These are phyloP conservation scores for Conchocele bisecta DNA, from an alignment of 2,888 invertebrate genomes.

Conservation along the genomic window DNA sequence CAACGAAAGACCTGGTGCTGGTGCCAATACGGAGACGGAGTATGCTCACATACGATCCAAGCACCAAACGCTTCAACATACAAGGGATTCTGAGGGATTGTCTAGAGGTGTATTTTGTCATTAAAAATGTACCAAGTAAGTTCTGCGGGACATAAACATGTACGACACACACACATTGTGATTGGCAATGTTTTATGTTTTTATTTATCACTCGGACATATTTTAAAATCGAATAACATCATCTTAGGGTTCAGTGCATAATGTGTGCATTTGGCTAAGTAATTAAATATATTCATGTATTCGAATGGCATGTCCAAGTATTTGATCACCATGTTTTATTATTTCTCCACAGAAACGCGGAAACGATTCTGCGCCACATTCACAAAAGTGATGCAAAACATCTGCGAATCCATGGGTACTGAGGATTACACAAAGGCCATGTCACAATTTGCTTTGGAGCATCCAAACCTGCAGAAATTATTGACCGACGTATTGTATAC, in stretches of 20 bases:
- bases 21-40: too few species aligned
- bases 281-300: too few species aligned
- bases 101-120: slow-evolving; percentile 24
- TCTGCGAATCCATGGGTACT: slow-evolving; percentile 35
- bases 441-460: slow-evolving; percentile 44
- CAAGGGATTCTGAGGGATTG: slow-evolving; percentile 52
- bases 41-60: slow-evolving; percentile 37
- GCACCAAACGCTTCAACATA: slow-evolving; percentile 37
- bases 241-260: too few species aligned
- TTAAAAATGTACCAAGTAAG: slow-evolving; percentile 41
- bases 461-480: slow-evolving; percentile 52
- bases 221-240: too few species aligned
- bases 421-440: slow-evolving; percentile 43
- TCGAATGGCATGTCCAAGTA: too few species aligned
- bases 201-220: too few species aligned
- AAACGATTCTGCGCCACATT: slow-evolving; percentile 25
- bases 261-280: too few species aligned
- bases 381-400: slow-evolving; percentile 44
- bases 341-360: slow-evolving; percentile 29
- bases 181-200: too few species aligned
- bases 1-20: too few species aligned
- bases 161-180: too few species aligned
- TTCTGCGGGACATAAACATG: too few species aligned
- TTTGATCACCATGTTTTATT: neutral
- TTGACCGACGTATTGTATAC: slow-evolving; percentile 33